Evolutionary conservation across 2,113 vertebrate genomes (phyloP).

Genomic region (Catagonus wagneri): DNA sequence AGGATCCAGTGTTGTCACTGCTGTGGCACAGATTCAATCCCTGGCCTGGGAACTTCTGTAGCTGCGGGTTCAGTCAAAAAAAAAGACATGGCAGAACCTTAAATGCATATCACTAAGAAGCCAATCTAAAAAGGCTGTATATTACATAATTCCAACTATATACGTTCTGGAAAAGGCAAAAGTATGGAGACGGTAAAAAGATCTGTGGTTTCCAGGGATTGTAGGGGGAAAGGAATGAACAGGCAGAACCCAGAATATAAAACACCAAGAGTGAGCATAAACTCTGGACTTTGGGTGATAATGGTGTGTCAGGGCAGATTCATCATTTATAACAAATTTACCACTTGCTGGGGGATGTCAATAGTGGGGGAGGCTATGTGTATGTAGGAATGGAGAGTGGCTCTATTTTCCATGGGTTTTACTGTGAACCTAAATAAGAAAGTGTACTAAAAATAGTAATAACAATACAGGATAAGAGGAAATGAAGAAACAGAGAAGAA

Average conservation of each 20-base stretch:
- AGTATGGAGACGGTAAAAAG: not conserved
- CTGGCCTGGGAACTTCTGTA: no score
- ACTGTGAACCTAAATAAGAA: not conserved
- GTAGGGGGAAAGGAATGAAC: not conserved
- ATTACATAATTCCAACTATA: not conserved
- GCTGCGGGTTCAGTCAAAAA: no score
- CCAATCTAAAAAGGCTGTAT: not conserved
- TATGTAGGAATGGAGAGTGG: not conserved
- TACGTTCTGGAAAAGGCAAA: constrained; percentile 9
- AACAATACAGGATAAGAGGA: not conserved
- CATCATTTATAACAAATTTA: not conserved
- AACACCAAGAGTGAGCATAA: not conserved
- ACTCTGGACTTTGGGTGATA: not conserved
- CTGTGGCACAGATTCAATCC: no score
- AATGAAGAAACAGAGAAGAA: not conserved
- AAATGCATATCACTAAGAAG: not conserved
- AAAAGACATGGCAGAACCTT: not conserved
- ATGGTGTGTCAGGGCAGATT: not conserved
- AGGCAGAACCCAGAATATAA: not conserved
- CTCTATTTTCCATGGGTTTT: not conserved
- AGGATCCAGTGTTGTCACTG: no score
- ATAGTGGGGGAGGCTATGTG: not conserved
- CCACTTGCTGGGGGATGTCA: not conserved
- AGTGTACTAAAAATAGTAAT: not conserved
- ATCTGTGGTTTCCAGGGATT: not conserved